A percentile compares a stretch with the other conserved stretches of the same genome.
Conservation (phyloP, 2,888 invertebrate species). For the Myathropa florea region DNA sequence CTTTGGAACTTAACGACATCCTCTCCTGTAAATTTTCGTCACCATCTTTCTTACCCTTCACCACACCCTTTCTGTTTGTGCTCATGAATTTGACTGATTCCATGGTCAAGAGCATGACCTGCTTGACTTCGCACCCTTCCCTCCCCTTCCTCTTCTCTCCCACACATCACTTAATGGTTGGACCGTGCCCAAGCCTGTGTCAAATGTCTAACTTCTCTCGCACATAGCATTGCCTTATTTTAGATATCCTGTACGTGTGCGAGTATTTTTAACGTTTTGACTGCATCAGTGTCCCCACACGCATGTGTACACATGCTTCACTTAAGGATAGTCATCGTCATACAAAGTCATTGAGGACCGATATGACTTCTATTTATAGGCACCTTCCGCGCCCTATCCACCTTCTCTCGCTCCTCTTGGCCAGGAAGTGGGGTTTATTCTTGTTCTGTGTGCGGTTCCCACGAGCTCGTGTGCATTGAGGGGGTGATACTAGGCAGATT, state of each 20-base stretch:
- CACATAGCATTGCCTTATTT: background rate
- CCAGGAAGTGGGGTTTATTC: background rate
- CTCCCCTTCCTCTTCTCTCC: background rate
- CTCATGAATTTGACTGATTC: background rate
- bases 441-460: background rate
- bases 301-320: background rate
- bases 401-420: background rate
- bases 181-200: background rate
- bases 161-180: background rate
- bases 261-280: slow-evolving; percentile 16
- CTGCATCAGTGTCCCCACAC: slow-evolving; percentile 14
- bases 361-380: slow-evolving; percentile 13
- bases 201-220: background rate
- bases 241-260: slow-evolving; percentile 11
- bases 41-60: background rate
- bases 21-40: background rate
- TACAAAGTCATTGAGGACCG: background rate
- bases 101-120: background rate
- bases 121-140: too few species aligned
- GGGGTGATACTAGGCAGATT: slow-evolving; percentile 7
- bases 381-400: too few species aligned
- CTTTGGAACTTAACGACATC: background rate
- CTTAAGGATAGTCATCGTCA: background rate
- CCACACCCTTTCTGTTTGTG: background rate
- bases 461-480: background rate